A percentile compares a stretch with the other conserved stretches of the same genome.
phyloP scores from a whole-genome alignment of 2,113 vertebrate species.

The Acinonyx jubatus region DNA sequence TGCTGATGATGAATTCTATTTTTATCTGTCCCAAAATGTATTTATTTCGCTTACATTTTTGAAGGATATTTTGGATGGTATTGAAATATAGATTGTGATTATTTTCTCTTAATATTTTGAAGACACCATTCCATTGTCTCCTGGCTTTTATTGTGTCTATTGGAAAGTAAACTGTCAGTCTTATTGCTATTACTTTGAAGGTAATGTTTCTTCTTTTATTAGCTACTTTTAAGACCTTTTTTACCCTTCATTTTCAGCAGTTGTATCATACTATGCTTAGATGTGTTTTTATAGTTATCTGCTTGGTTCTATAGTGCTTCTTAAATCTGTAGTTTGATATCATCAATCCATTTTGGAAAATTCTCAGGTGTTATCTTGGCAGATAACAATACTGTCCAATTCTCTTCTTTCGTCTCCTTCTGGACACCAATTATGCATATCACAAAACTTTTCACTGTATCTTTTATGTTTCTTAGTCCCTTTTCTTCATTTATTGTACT shows the following conservation, averaged over 20 bases:
- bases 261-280: not conserved
- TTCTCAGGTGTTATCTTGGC: not conserved
- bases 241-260: not conserved
- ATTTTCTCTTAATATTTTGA: not conserved
- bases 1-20: not conserved
- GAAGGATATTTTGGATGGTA: not conserved
- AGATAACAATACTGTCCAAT: not conserved
- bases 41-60: not conserved
- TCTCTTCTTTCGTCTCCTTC: not conserved
- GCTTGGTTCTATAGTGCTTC: not conserved
- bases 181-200: not conserved
- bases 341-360: not conserved
- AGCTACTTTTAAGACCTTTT: not conserved
- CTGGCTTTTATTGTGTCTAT: not conserved
- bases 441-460: not conserved
- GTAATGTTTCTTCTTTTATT: not conserved
- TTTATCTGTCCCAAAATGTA: not conserved
- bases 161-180: not conserved
- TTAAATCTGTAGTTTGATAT: not conserved
- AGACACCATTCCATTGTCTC: too few relatives aligned
- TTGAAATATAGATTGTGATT: not conserved
- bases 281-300: not conserved
- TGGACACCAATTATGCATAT: not conserved
- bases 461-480: not conserved
- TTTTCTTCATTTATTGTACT: not conserved